phyloP scores from a whole-genome alignment of 1,140 invertebrate genomes.

The Asobara japonica region DNA sequence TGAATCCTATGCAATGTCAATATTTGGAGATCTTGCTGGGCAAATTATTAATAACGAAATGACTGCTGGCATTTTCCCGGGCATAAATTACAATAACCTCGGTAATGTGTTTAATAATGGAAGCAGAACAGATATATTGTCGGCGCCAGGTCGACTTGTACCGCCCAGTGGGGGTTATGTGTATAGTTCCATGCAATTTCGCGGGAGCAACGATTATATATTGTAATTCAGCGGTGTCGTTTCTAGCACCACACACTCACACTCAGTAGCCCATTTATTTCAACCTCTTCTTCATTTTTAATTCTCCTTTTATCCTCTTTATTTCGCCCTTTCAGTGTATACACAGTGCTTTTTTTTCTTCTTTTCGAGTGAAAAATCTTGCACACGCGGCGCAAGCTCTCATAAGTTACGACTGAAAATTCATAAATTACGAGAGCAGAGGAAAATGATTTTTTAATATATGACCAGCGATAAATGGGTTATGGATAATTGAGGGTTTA shows the following conservation, averaged over 20 bases:
- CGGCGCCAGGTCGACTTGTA: conserved; percentile 4
- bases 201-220: conserved; percentile 1
- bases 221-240: conserved; percentile 12
- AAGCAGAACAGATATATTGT: conserved; percentile 8
- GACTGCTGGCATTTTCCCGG: background rate
- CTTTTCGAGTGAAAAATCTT: conserved; percentile 25
- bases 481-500: background rate
- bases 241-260: conserved; percentile 1
- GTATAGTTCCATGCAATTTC: background rate
- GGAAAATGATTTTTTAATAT: background rate
- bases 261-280: background rate
- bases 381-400: background rate
- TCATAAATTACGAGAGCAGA: background rate
- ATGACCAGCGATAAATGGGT: background rate
- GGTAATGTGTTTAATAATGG: conserved; percentile 8
- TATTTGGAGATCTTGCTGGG: too few species aligned
- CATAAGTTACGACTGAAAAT: background rate
- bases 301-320: background rate
- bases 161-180: background rate
- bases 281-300: background rate
- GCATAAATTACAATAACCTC: conserved; percentile 4
- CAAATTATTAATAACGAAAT: background rate
- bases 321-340: background rate
- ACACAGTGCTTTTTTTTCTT: conserved; percentile 19
- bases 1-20: too few species aligned